Base-by-base conservation (phyloP, 1,140 invertebrate species). In the Lepidurus apus region DNA sequence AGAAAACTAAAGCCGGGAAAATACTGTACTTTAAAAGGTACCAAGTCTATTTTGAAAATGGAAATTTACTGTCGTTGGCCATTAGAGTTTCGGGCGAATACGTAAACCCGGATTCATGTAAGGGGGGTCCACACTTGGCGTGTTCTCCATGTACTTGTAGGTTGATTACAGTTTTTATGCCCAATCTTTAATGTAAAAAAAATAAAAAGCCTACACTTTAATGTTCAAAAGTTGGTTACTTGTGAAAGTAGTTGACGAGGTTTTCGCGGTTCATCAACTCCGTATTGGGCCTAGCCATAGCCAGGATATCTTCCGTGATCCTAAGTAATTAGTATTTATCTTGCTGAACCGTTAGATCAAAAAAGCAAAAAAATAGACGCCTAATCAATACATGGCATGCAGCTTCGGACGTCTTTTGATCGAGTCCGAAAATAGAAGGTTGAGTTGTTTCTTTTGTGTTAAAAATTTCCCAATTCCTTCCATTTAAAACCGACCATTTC, bases 61-160 rank as follows among this genome's bases (percentile, higher is more conserved):
- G 44, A 42, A 42, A 88, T 91, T 88, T 88, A 95, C 93, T 92
- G 81, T 90, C 88, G 82, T 93, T 91, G 81, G 92, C 90, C 93
- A 95, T 95, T 83, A 96, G 94, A 53, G 89, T 83, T 80, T 89
- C 88, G 0, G 93, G 92, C 81, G 92, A 89, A 82, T 94, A 94
- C 1, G 91, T 90, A 85, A 93, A 94, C 1, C 92, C 93, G 74
- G 89, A 90, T 26, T 85, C 84, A 79, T 93, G 90, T 24, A 94
- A 86, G 0, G 89, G 88, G 42, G 82, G 89, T 1, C 93, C 93
- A 84, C 94, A 96, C 81, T 89, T 91, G 2, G 90, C 88, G 85
- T 96, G 94, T 83, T 96, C 94, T n/a, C 92, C 92, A 0, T 91
- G 89, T 78, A 88, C 90, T 88, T 96, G 93, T 21, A 96, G 86